Conservation (phyloP, 2,797 vertebrate genomes). For the Jordanella pulchra region DNA sequence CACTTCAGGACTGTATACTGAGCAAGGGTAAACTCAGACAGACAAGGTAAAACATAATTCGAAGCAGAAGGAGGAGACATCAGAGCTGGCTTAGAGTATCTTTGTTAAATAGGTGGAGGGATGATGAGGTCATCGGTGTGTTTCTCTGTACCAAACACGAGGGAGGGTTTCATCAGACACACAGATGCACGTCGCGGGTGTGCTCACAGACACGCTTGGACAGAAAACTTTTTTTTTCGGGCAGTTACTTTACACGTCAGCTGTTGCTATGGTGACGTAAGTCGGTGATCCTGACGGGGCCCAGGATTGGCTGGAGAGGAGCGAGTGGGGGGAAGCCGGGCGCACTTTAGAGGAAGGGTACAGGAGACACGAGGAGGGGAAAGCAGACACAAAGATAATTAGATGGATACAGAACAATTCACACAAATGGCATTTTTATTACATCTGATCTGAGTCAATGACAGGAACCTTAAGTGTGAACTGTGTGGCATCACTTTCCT, state of each 20-base stretch:
- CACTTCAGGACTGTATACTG: slow-evolving; percentile 43
- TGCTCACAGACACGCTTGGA: slow-evolving; percentile 48
- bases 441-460: slow-evolving; percentile 39
- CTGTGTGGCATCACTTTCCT: slow-evolving; percentile 30
- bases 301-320: slow-evolving; percentile 69
- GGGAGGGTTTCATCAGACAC: slow-evolving; percentile 71
- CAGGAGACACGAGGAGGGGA: slow-evolving; percentile 8
- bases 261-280: slow-evolving; percentile 83
- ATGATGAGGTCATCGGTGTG: slow-evolving; percentile 71
- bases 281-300: slow-evolving; percentile 64
- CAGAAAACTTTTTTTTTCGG: slow-evolving; percentile 66
- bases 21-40: slow-evolving; percentile 55
- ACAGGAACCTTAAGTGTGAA: slow-evolving; percentile 18
- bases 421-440: slow-evolving; percentile 55
- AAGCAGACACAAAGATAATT: slow-evolving; percentile 63
- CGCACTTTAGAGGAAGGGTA: slow-evolving; percentile 50
- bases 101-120: slow-evolving; percentile 61
- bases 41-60: slow-evolving; percentile 66
- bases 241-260: slow-evolving; percentile 80
- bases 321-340: slow-evolving; percentile 50
- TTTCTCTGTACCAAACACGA: slow-evolving; percentile 37
- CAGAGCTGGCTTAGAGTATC: slow-evolving; percentile 25
- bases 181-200: slow-evolving; percentile 52
- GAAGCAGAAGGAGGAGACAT: slow-evolving; percentile 32
- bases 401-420: slow-evolving; percentile 61